Conservation (phyloP, 2,888 invertebrate genomes). For the Mesorhabditis spiculigera region DNA sequence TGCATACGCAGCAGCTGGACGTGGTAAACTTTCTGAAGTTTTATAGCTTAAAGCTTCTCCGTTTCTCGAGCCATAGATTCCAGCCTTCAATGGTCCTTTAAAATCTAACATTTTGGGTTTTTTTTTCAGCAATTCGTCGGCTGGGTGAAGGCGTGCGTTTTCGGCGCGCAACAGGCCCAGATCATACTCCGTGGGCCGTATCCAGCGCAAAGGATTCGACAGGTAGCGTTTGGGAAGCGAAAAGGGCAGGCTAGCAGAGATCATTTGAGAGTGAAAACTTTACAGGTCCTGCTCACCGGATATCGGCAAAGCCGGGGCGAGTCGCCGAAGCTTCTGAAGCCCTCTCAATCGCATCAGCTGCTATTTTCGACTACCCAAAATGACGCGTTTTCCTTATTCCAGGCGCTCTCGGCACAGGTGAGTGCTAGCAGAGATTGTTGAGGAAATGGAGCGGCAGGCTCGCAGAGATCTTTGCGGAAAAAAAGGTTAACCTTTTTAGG, state of each 20-base stretch:
- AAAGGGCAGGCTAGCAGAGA: background rate
- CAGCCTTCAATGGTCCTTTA: background rate
- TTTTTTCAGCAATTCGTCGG: conserved; percentile 62
- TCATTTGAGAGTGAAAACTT: conserved; percentile 1
- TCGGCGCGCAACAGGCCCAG: conserved; percentile 63
- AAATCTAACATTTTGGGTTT: background rate
- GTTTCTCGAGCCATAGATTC: too few species aligned
- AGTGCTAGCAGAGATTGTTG: conserved; percentile 29
- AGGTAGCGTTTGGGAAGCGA: conserved; percentile 61
- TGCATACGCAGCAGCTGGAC: conserved; percentile 24
- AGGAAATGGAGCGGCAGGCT: background rate
- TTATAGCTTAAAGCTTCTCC: too few species aligned
- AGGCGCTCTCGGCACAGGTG: conserved; percentile 83
- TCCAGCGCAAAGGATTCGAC: conserved; percentile 81
- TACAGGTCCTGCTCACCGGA: conserved; percentile 30
- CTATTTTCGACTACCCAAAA: conserved; percentile 59
- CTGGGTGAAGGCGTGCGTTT: conserved; percentile 76
- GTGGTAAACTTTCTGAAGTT: conserved; percentile 14
- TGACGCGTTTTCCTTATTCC: conserved; percentile 68
- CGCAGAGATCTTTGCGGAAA: background rate
- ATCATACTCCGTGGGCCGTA: conserved; percentile 87
- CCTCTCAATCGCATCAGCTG: conserved; percentile 61
- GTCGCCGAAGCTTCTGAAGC: conserved; percentile 20
- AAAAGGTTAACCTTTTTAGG: conserved; percentile 18
- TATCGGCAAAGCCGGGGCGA: conserved; percentile 14